Conservation (phyloP, 2,113 vertebrate species). For the Varanus salvator region DNA sequence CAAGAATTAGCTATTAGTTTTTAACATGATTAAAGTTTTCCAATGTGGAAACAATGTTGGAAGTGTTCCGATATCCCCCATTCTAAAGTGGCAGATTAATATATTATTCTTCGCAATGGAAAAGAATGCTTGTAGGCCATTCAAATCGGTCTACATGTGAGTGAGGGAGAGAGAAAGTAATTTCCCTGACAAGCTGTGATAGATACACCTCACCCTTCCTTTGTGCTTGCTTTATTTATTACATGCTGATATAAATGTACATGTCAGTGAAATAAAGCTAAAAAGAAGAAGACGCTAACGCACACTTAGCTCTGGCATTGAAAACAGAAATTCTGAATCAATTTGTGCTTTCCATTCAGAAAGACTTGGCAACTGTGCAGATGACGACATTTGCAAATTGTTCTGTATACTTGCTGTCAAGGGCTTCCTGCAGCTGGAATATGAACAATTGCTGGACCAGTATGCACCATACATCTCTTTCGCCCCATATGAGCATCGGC, state of each 20-base stretch:
- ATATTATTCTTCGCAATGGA: neutral
- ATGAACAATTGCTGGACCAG: neutral
- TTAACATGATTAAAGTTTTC: constrained; percentile 10
- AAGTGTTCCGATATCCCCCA: neutral
- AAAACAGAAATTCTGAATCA: constrained; percentile 59
- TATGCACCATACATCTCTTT: constrained; percentile 10
- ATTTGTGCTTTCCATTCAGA: constrained; percentile 67
- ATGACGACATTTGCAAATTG: constrained; percentile 69
- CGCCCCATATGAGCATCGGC: neutral
- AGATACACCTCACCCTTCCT: constrained; percentile 10
- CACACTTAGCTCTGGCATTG: constrained; percentile 21
- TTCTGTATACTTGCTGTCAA: constrained; percentile 60
- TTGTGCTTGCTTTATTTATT: constrained; percentile 33
- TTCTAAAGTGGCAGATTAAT: neutral
- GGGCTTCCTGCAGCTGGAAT: constrained; percentile 11
- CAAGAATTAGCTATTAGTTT: neutral
- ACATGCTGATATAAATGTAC: constrained; percentile 12
- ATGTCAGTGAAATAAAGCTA: constrained; percentile 9
- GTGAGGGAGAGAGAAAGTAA: neutral
- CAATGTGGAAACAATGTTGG: neutral
- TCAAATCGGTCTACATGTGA: constrained; percentile 16
- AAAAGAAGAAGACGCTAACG: constrained; percentile 27
- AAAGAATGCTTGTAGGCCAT: neutral
- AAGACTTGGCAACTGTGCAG: constrained; percentile 69
- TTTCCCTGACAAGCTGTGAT: constrained; percentile 13